These are phyloP conservation scores for Connochaetes taurinus DNA, from an alignment of 2,113 vertebrate genomes.

Conservation along the genomic window DNA sequence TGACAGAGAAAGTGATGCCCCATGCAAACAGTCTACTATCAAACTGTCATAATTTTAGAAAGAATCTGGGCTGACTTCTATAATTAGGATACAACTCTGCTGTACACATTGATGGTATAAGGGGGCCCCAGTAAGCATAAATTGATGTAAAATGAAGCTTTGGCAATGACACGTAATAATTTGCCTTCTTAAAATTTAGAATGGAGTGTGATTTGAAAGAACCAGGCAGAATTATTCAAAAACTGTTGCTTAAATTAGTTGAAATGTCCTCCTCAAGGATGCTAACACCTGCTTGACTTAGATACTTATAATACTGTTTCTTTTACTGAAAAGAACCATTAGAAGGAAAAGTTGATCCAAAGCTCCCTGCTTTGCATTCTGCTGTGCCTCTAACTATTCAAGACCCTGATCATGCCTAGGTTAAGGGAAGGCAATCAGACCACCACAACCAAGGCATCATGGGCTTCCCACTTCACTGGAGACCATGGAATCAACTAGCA, in stretches of 20 bases:
- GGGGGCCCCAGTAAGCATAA: background rate
- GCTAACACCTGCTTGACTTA: background rate
- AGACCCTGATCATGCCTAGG: background rate
- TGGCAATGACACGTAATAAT: background rate
- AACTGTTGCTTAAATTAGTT: background rate
- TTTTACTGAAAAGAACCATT: background rate
- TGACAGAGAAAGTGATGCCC: background rate
- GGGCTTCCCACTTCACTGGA: background rate
- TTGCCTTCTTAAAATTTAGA: background rate
- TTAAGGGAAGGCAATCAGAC: background rate
- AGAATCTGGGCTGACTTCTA: background rate
- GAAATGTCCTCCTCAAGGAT: background rate
- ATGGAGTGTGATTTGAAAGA: background rate
- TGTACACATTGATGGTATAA: background rate
- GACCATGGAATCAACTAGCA: background rate
- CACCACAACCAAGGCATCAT: background rate
- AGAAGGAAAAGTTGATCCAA: background rate
- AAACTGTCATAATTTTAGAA: background rate
- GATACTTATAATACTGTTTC: background rate
- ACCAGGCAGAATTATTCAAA: background rate
- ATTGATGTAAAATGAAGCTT: background rate
- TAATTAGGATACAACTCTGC: background rate
- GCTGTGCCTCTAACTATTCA: background rate
- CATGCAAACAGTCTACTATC: background rate
- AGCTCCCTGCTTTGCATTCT: background rate